Evolutionary conservation across 2,797 vertebrate species (phyloP), one percentile per base, ranked within the genome.

Genomic region (Melanotaenia parkinsoni): DNA sequence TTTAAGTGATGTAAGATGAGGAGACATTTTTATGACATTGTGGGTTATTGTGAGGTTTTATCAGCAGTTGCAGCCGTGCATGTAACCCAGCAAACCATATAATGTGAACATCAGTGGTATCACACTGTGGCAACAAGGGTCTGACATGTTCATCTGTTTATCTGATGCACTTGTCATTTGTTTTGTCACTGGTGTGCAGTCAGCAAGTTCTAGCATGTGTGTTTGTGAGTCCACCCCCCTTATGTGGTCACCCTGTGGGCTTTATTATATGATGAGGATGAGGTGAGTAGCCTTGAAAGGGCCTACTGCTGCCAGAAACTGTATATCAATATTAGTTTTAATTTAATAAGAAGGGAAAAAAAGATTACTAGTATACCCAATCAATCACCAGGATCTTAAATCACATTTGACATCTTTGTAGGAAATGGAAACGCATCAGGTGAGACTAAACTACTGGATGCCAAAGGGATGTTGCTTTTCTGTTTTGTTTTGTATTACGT

Each of bases 91-190:
- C 22, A 61, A 81, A 63, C 38, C 63, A 14, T 8, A 53, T 50
- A 20, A 24, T 84, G 65, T 85, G 53, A 45, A 67, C 47, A 60
- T 79, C 58, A 77, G 63, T 33, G 45, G 60, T 33, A 43, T 75
- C 45, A 18, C 63, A 43, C 43, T 37, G 33, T 47, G 65, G 64
- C 68, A 67, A 43, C 56, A 45, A 66, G 30, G 18, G 10, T 53
- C 70, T 81, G 72, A 88, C 84, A 78, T 58, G 73, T 67, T 68
- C 77, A 82, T 84, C 71, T 90, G 80, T 77, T 86, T 66, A 81
- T 89, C 80, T 76, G 64, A 79, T 79, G 63, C 51, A 70, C 70
- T 73, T 76, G 64, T 72, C 77, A 54, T 59, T 76, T 73, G 66
- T 67, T 79, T 70, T 69, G 70, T 58, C 62, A 65, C 57, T 8